Conservation (phyloP, 2,113 vertebrate species). For the Colossoma macropomum region DNA sequence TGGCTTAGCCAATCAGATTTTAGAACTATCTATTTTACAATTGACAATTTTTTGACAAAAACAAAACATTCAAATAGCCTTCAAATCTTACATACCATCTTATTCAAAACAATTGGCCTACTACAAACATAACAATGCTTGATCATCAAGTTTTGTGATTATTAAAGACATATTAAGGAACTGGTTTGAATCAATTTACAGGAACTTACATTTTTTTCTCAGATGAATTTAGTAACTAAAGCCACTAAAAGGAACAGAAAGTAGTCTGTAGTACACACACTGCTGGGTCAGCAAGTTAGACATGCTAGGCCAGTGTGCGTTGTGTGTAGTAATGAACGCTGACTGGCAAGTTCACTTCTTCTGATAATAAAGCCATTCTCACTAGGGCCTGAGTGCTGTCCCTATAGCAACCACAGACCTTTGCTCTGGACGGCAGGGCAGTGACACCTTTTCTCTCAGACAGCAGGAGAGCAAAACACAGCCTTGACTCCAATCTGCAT, state of each 20-base stretch:
- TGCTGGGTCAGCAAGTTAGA: constrained; percentile 10
- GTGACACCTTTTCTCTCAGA: background rate
- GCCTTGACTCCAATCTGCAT: constrained; percentile 18
- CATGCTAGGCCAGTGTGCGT: background rate
- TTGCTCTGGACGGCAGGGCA: constrained; percentile 20
- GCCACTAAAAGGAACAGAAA: constrained; percentile 21
- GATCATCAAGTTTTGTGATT: background rate
- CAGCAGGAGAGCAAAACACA: background rate
- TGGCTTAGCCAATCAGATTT: background rate
- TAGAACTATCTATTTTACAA: background rate
- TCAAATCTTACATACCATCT: background rate
- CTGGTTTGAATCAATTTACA: background rate
- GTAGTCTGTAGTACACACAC: background rate
- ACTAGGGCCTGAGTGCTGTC: constrained; percentile 53
- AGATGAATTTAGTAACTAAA: constrained; percentile 22
- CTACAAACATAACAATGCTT: background rate
- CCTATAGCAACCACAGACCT: constrained; percentile 63
- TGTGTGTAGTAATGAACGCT: constrained; percentile 27
- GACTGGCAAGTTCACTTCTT: constrained; percentile 55
- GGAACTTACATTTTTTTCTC: background rate
- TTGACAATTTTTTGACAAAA: background rate
- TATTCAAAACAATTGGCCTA: background rate
- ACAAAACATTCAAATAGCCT: background rate
- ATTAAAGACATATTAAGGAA: constrained; percentile 5
- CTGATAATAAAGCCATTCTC: constrained; percentile 54